These are phyloP conservation scores for Cichladusa arquata DNA, from an alignment of 2,113 vertebrate species.

Conservation along the genomic window DNA sequence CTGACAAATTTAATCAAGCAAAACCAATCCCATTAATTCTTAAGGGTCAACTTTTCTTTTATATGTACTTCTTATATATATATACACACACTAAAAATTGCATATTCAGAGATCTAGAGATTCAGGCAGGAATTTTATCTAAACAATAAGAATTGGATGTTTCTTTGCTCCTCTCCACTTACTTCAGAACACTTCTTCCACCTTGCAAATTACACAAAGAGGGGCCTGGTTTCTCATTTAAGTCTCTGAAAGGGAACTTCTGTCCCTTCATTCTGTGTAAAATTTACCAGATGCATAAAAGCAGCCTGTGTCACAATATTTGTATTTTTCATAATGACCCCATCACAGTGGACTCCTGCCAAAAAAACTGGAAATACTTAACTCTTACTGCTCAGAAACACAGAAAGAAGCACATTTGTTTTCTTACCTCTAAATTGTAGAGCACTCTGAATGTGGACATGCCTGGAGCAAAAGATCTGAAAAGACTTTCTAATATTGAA, in stretches of 20 bases:
- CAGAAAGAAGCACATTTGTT: neutral
- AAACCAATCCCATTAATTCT: neutral
- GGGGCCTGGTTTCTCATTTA: neutral
- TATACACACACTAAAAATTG: neutral
- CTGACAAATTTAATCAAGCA: neutral
- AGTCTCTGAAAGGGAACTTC: neutral
- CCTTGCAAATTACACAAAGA: neutral
- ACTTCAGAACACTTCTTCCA: neutral
- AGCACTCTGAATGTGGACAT: slow-evolving; percentile 99
- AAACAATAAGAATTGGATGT: neutral
- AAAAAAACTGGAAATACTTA: neutral
- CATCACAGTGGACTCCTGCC: neutral
- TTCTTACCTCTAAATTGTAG: slow-evolving; percentile 94
- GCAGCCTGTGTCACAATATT: neutral
- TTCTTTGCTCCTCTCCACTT: neutral
- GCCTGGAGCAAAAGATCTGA: slow-evolving; percentile 94
- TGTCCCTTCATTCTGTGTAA: neutral
- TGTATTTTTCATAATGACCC: neutral
- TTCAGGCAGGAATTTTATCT: neutral
- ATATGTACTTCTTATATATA: neutral
- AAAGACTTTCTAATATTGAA: slow-evolving; percentile 94
- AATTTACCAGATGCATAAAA: neutral
- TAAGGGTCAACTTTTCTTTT: neutral
- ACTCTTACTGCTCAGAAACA: neutral
- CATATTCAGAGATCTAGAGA: neutral